Conservation (phyloP, 2,113 vertebrate species). For the Macrotus californicus region DNA sequence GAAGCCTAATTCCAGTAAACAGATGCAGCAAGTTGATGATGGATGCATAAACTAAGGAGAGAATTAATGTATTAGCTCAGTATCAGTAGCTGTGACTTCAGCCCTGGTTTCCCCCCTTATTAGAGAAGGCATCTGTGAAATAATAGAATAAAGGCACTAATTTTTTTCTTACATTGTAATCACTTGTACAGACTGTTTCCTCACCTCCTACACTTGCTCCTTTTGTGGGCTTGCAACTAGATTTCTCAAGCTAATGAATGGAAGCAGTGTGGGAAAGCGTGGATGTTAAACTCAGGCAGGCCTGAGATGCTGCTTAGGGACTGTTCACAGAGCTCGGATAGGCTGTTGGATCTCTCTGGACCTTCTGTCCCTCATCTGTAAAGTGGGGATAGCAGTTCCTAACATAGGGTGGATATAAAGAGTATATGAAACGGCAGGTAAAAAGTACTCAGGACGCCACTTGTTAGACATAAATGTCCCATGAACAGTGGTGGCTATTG, state of each 20-base stretch:
- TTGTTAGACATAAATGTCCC: not conserved
- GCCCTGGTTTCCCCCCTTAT: not conserved
- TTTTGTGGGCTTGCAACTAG: not conserved
- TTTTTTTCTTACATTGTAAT: not conserved
- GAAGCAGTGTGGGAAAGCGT: not conserved
- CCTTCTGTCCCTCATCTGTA: not conserved
- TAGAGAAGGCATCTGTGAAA: not conserved
- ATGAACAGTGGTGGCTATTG: fast-evolving
- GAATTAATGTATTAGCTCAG: not conserved
- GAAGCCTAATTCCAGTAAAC: not conserved
- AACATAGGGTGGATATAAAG: not conserved
- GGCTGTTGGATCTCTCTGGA: not conserved
- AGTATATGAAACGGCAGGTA: not conserved
- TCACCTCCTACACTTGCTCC: not conserved
- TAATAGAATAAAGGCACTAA: not conserved
- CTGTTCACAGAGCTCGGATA: not conserved
- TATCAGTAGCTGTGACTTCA: not conserved
- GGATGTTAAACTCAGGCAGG: not conserved
- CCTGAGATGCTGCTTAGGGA: not conserved
- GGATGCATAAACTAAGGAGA: not conserved
- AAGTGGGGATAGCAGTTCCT: not conserved
- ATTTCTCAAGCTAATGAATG: not conserved
- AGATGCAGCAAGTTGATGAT: not conserved
- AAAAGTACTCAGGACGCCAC: fast-evolving
- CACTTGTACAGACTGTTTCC: not conserved